Percentiles rank a stretch among this genome's conserved stretches.
phyloP scores from a whole-genome alignment of 2,888 invertebrate species.

The Apocheima hispidaria region DNA sequence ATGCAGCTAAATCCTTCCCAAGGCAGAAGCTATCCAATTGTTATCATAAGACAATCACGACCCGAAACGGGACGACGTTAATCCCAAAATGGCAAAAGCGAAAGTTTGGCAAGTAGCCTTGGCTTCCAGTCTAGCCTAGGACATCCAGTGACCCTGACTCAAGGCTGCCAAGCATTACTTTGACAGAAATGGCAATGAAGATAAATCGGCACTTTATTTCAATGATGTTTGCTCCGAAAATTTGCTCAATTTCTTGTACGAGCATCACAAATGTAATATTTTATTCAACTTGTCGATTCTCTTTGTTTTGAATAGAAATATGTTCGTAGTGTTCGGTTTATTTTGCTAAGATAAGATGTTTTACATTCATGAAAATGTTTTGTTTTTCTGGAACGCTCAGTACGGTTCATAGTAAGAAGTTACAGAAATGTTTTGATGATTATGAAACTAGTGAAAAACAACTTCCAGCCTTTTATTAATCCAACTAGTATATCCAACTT shows the following conservation, averaged over 20 bases:
- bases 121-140: slow-evolving; percentile 34
- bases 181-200: slow-evolving; percentile 14
- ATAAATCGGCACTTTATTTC: slow-evolving; percentile 19
- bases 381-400: not conserved
- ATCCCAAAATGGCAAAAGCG: slow-evolving; percentile 23
- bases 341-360: not conserved
- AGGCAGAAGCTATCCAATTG: slow-evolving; percentile 6
- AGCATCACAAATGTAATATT: slow-evolving; percentile 16
- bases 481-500: too few species aligned
- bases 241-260: slow-evolving; percentile 16
- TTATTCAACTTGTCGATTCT: slow-evolving; percentile 5
- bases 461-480: too few species aligned
- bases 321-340: not conserved
- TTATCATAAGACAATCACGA: slow-evolving; percentile 23
- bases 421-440: not conserved
- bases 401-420: not conserved
- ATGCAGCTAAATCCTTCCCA: slow-evolving; percentile 7
- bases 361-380: not conserved
- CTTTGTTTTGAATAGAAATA: slow-evolving; percentile 1
- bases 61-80: slow-evolving; percentile 17
- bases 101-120: slow-evolving; percentile 43
- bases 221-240: slow-evolving; percentile 13
- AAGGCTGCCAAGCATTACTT: slow-evolving; percentile 21
- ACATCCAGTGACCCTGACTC: slow-evolving; percentile 28
- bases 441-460: too few species aligned